These are phyloP conservation scores for Cerceris rybyensis DNA, from an alignment of 2,888 invertebrate species.

Conservation along the genomic window DNA sequence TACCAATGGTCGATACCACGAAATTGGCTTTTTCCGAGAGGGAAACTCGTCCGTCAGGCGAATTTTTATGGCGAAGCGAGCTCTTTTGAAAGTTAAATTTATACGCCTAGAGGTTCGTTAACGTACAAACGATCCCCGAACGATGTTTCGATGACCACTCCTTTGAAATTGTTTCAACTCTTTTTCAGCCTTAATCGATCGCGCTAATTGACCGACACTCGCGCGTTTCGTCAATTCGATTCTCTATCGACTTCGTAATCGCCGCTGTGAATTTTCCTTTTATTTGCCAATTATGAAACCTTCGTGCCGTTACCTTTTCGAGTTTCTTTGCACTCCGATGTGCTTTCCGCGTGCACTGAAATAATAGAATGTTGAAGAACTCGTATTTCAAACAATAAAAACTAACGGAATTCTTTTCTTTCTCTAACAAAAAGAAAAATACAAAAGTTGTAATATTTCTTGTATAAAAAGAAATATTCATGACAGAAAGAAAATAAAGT, in stretches of 20 bases:
- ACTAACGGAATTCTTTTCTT: too few relatives aligned
- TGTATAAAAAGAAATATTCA: too few relatives aligned
- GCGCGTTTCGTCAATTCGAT: constrained; percentile 6
- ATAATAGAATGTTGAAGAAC: too few relatives aligned
- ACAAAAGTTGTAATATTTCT: too few relatives aligned
- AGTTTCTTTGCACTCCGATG: too few relatives aligned
- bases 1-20: constrained; percentile 29
- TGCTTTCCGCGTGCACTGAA: too few relatives aligned
- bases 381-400: too few relatives aligned
- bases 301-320: too few relatives aligned
- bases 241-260: not conserved
- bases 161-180: not conserved
- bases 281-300: not conserved
- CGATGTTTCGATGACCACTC: constrained; percentile 5
- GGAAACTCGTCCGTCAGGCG: constrained; percentile 5
- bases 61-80: not conserved
- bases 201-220: not conserved
- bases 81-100: constrained; percentile 28
- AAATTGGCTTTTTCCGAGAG: constrained; percentile 19
- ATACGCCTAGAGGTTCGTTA: constrained; percentile 20
- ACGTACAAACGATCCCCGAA: constrained; percentile 8
- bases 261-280: too few relatives aligned
- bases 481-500: too few relatives aligned
- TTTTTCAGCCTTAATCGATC: not conserved
- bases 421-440: too few relatives aligned